Conservation (phyloP, 2,888 invertebrate genomes). For the Amiota communis region DNA sequence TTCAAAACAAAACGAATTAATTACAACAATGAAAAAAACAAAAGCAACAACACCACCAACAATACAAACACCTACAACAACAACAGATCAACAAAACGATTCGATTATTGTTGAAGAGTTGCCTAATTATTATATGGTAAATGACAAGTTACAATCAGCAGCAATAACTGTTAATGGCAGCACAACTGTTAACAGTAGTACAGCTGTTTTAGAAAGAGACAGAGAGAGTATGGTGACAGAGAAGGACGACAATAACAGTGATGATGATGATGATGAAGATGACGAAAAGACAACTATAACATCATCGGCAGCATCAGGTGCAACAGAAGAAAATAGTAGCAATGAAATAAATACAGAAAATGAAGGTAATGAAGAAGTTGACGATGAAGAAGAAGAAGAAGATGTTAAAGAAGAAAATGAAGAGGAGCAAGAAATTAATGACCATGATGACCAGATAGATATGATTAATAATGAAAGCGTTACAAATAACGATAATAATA, state of each 20-base stretch:
- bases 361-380: background rate
- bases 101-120: background rate
- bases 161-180: background rate
- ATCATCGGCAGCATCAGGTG: background rate
- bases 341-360: background rate
- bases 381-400: background rate
- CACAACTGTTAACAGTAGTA: background rate
- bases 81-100: background rate
- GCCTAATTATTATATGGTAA: background rate
- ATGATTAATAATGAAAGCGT: conserved; percentile 8
- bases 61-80: background rate
- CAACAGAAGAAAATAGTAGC: background rate
- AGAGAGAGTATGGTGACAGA: background rate
- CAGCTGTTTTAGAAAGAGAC: background rate
- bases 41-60: background rate
- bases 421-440: background rate
- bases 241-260: background rate
- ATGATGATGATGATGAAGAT: conserved; percentile 6
- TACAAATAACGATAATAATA: background rate
- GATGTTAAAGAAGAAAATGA: background rate
- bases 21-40: background rate
- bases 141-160: background rate
- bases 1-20: conserved; percentile 4
- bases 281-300: background rate
- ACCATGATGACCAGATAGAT: background rate